phyloP scores from a whole-genome alignment of 2,113 vertebrate species.

The Misgurnus anguillicaudatus region DNA sequence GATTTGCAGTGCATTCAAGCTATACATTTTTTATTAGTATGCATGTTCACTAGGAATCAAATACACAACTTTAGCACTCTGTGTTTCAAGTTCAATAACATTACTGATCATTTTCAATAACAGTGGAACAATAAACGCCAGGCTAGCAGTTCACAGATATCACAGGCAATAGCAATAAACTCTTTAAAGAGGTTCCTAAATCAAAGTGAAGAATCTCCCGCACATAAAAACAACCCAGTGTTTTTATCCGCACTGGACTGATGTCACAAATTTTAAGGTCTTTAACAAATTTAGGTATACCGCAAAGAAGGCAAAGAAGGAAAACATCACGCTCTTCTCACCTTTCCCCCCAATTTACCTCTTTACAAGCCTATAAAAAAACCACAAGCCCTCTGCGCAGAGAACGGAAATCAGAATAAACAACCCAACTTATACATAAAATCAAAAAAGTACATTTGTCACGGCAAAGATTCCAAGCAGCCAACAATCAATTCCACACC shows the following conservation, averaged over 20 bases:
- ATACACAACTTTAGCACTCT: too few relatives aligned
- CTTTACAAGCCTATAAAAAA: conserved; percentile 57
- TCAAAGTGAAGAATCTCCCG: background rate
- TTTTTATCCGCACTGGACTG: background rate
- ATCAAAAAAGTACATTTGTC: conserved; percentile 59
- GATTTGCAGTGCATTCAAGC: too few relatives aligned
- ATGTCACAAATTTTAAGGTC: conserved; percentile 1
- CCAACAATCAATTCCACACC: conserved; percentile 54
- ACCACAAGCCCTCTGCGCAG: conserved; percentile 58
- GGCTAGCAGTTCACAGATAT: background rate
- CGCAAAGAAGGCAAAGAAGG: background rate
- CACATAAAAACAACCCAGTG: background rate
- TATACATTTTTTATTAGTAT: too few relatives aligned
- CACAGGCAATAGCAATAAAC: background rate
- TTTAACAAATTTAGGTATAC: background rate
- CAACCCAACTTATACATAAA: conserved; percentile 51
- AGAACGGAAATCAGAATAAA: conserved; percentile 61
- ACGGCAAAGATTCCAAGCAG: conserved; percentile 62
- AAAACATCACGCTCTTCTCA: conserved; percentile 39
- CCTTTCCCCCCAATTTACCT: conserved; percentile 62
- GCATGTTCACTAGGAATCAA: too few relatives aligned
- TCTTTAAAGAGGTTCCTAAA: background rate
- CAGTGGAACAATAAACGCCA: background rate
- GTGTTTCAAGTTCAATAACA: background rate
- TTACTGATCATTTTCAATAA: background rate